Evolutionary conservation across 2,888 invertebrate genomes (phyloP), one percentile per base, ranked within the genome.

Genomic region (Cryptocephalus primarius): DNA sequence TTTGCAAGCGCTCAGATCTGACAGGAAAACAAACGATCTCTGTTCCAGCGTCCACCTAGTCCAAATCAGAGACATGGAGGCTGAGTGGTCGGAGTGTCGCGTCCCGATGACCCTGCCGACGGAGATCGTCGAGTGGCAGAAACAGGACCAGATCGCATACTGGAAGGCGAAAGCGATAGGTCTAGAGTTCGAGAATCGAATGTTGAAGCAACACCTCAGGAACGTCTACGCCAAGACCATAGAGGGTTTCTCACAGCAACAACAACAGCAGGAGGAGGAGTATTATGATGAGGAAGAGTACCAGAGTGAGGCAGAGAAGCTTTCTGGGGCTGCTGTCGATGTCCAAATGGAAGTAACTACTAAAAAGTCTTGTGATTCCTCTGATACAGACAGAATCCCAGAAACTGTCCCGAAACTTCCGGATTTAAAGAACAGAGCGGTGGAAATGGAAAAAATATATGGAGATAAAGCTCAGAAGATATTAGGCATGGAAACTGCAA

Each of bases 401-500:
- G 69, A 72, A 49, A 70, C 71, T 56, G 60, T 11, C 4, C 63
- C 66, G 10, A 53, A 59, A 46, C 46, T 54, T 44, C 56, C 60
- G 50, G 22, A 65, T 59, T 63, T 64, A 6, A 65, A 67, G 42
- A 67, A 72, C 44, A 67, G 68, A 49, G 56, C 52, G 11, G 53
- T 54, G 41, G 68, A 70, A 53, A 72, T 76, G 53, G 69, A 72
- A 54, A 65, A 71, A 47, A 63, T 85, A 12, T 88, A 87, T 65
- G 86, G 86, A 1, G 69, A 75, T 33, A 71, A 74, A 10, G 79
- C 83, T 62, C 72, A 80, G 14, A 78, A 73, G 63, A 80, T 88
- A 57, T 75, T 79, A 52, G 84, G 83, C 1, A 78, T 86, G 75
- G 88, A 88, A 72, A 82, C 82, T 51, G 79, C 81, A 0, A 62